A percentile compares a stretch with the other conserved stretches of the same genome.
Evolutionary conservation across 2,113 vertebrate species (phyloP).

Genomic region (Perca fluviatilis): DNA sequence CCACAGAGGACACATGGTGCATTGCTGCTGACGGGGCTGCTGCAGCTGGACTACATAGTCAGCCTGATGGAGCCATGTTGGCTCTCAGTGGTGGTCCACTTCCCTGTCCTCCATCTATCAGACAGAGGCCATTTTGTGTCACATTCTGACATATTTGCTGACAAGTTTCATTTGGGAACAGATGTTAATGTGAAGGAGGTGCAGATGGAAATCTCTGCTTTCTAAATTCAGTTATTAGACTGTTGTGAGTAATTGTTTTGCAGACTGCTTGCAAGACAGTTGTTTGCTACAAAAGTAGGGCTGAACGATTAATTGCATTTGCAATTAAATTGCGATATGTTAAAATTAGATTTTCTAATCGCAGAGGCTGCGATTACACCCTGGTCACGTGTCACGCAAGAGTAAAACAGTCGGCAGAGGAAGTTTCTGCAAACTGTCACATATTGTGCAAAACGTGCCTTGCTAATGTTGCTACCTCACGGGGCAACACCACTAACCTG

Average conservation of each 20-base stretch:
- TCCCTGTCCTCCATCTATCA: slow-evolving; percentile 81
- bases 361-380: too few species aligned
- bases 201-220: slow-evolving; percentile 77
- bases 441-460: too few species aligned
- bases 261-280: slow-evolving; percentile 63
- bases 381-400: too few species aligned
- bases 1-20: slow-evolving; percentile 71
- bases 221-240: slow-evolving; percentile 64
- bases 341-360: too few species aligned
- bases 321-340: too few species aligned
- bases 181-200: slow-evolving; percentile 76
- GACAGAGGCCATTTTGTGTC: slow-evolving; percentile 81
- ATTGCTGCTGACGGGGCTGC: slow-evolving; percentile 71
- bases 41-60: slow-evolving; percentile 78
- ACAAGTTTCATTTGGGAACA: slow-evolving; percentile 80
- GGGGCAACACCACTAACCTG: too few species aligned
- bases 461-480: too few species aligned
- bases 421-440: too few species aligned
- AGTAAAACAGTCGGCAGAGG: too few species aligned
- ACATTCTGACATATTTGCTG: slow-evolving; percentile 77
- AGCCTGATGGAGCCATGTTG: slow-evolving; percentile 81
- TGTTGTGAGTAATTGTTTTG: slow-evolving; percentile 71
- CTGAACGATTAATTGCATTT: too few species aligned
- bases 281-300: slow-evolving; percentile 54
- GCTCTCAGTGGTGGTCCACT: slow-evolving; percentile 85